Evolutionary conservation across 2,888 invertebrate species (phyloP), one percentile per base, ranked within the genome.

Genomic region (Mellilla xanthometata): DNA sequence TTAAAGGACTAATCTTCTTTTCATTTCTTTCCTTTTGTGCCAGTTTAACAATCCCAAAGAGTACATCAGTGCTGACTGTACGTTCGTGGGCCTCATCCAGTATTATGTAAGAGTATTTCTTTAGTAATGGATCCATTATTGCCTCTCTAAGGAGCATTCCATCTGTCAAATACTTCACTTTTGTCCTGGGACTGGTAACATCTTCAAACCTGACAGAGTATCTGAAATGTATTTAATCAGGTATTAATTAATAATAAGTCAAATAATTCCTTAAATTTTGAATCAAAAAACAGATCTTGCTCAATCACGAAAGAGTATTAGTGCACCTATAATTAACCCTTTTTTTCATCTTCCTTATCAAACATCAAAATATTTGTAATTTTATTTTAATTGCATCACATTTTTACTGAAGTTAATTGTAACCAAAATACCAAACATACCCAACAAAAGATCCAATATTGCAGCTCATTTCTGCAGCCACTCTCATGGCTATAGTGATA

Each of bases 31-130:
- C 91, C 62, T 91, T 93, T 71, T 98, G 98, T 0, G 97, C 97
- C 56, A 93, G 90, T 77, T 97, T 97, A 0, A 97, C 95, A 63
- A 99, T 95, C 0, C 98, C 98, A 85, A 99, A 96, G 0, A 99
- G 87, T 0, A 99, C 93, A 88, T 99, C 99, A 2, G 97, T 98
- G 65, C 96, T 96, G 0, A 99, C 93, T 1, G 98, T 98, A 29
- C 99, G 91, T 77, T 99, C 99, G 76, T 99, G 99, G 22, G 97
- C 98, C 81, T 99, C 99, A 77, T 99, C 99, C 56, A 99, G 81
- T 65, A 99, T 94, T 11, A 98, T 91, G 8, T 96, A 91, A 13
- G 94, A 93, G 74, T 99, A 99, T 54, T 94, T 92, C 49, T 91
- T 92, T 2, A 97, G 76, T 26, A 94, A 76, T 5, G 93, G 93